phyloP scores from a whole-genome alignment of 2,888 invertebrate species.

The Lithophane ornitopus region DNA sequence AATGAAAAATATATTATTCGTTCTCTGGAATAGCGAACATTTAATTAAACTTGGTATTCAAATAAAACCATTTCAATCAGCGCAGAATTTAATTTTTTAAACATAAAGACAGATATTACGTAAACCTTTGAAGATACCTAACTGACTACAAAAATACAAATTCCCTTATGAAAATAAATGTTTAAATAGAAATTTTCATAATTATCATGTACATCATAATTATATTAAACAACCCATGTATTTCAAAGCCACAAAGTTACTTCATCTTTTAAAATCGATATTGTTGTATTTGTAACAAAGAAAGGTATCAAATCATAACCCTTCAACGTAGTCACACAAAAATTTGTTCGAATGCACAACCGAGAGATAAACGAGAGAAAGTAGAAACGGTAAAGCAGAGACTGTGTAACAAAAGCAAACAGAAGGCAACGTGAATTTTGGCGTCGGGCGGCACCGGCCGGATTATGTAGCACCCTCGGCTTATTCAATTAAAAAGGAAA shows the following conservation, averaged over 20 bases:
- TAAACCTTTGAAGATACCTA: slow-evolving; percentile 22
- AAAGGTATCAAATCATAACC: slow-evolving; percentile 11
- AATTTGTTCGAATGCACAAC: slow-evolving; percentile 46
- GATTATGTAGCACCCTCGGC: slow-evolving; percentile 83
- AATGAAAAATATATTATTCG: slow-evolving; percentile 81
- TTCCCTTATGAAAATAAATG: background rate
- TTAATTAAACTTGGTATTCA: slow-evolving; percentile 78
- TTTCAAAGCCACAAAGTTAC: background rate
- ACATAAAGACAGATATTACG: slow-evolving; percentile 36
- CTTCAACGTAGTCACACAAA: slow-evolving; percentile 20
- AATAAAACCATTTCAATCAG: slow-evolving; percentile 70
- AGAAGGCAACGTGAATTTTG: slow-evolving; percentile 76
- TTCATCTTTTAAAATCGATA: background rate
- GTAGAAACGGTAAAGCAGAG: slow-evolving; percentile 74
- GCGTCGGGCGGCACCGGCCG: slow-evolving; percentile 76
- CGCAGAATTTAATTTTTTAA: slow-evolving; percentile 54
- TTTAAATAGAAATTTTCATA: background rate
- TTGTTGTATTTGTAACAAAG: slow-evolving; percentile 7
- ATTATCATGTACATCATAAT: background rate
- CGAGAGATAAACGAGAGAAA: slow-evolving; percentile 65
- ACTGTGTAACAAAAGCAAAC: slow-evolving; percentile 79
- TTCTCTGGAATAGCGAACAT: slow-evolving; percentile 73
- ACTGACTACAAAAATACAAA: too few relatives aligned
- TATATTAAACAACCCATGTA: background rate
- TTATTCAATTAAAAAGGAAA: slow-evolving; percentile 86